phyloP scores from a whole-genome alignment of 1,140 invertebrate species.

The Marisa cornuarietis region DNA sequence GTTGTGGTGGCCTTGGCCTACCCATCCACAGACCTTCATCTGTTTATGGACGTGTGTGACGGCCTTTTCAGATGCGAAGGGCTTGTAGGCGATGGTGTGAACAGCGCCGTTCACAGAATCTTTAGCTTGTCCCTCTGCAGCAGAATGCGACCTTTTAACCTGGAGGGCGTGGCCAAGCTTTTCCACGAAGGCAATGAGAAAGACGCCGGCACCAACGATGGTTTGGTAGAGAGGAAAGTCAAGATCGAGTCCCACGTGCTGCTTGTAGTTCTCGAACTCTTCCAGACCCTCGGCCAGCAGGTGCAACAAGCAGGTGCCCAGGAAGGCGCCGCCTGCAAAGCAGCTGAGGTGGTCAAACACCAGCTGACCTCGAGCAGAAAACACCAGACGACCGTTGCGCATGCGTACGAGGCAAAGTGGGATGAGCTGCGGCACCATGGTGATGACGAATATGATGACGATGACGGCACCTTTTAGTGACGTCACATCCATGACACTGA shows the following conservation, averaged over 20 bases:
- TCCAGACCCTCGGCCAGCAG: conserved; percentile 69
- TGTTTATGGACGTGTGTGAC: too few species aligned
- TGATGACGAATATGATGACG: too few species aligned
- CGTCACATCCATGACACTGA: too few species aligned
- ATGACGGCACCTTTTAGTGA: too few species aligned
- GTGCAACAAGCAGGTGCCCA: conserved; percentile 69
- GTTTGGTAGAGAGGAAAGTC: conserved; percentile 40
- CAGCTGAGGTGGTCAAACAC: conserved; percentile 52
- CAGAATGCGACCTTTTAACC: too few species aligned
- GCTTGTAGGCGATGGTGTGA: not conserved
- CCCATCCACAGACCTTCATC: too few species aligned
- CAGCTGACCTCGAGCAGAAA: not conserved
- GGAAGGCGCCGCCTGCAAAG: conserved; percentile 71
- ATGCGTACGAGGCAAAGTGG: too few species aligned
- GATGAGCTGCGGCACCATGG: too few species aligned
- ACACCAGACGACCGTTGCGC: too few species aligned
- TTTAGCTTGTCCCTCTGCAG: too few species aligned
- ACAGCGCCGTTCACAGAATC: not conserved
- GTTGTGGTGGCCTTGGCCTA: too few species aligned
- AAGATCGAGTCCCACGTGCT: not conserved
- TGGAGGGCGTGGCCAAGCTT: conserved; percentile 63
- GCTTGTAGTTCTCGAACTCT: conserved; percentile 45
- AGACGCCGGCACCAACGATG: conserved; percentile 69
- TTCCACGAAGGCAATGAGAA: conserved; percentile 70
- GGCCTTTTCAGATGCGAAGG: too few species aligned